A percentile compares a stretch with the other conserved stretches of the same genome.
phyloP scores from a whole-genome alignment of 2,797 vertebrate genomes.

The Arrhamphus sclerolepis region DNA sequence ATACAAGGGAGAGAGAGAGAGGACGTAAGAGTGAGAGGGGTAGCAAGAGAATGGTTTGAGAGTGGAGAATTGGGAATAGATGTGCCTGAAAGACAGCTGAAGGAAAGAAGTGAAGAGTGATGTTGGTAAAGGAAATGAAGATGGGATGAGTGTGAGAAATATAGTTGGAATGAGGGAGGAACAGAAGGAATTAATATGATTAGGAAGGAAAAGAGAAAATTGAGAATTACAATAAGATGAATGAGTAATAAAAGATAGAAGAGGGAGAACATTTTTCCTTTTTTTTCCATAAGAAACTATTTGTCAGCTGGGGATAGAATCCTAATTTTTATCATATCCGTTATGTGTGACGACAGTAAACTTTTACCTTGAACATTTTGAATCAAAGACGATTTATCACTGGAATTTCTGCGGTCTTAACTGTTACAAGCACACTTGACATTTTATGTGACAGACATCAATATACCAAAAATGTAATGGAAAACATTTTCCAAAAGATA shows the following conservation, averaged over 20 bases:
- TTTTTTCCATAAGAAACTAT: constrained; percentile 20
- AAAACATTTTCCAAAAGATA: constrained; percentile 6
- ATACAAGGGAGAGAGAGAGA: constrained; percentile 44
- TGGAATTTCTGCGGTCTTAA: constrained; percentile 14
- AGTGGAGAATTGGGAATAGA: constrained; percentile 25
- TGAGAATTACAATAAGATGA: constrained; percentile 46
- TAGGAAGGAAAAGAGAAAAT: constrained; percentile 54
- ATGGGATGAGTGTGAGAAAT: constrained; percentile 52
- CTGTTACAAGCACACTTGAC: constrained; percentile 14
- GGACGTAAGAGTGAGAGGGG: constrained; percentile 21
- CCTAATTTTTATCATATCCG: constrained; percentile 28
- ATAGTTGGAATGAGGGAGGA: constrained; percentile 47
- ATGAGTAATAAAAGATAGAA: constrained; percentile 32
- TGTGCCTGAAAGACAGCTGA: constrained; percentile 41
- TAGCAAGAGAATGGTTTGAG: constrained; percentile 34
- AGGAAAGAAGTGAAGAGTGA: constrained; percentile 59
- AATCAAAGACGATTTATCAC: background rate
- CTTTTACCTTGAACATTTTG: constrained; percentile 15
- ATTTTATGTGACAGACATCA: constrained; percentile 36
- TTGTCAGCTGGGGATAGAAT: constrained; percentile 11
- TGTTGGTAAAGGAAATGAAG: constrained; percentile 70
- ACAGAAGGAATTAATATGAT: constrained; percentile 63
- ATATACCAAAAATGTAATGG: constrained; percentile 7
- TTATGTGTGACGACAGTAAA: constrained; percentile 20
- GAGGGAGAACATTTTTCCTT: constrained; percentile 27